These are phyloP conservation scores for Aepyceros melampus DNA, from an alignment of 2,113 vertebrate species.

Conservation along the genomic window DNA sequence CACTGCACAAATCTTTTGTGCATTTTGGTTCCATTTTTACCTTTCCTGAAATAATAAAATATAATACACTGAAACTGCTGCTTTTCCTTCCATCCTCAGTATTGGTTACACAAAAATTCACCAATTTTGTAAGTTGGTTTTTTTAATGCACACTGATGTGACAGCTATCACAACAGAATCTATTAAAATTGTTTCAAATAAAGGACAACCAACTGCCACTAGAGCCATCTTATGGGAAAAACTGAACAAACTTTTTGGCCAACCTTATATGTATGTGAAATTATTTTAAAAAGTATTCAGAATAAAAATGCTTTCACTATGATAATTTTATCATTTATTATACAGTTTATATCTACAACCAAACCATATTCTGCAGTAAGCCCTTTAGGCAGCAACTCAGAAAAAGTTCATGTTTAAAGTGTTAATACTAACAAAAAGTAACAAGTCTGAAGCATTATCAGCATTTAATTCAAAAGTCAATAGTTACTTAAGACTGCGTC, in stretches of 20 bases:
- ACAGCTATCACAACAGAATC: neutral
- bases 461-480: neutral
- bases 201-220: neutral
- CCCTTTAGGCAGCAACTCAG: neutral
- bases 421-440: neutral
- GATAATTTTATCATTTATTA: neutral
- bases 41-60: neutral
- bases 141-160: neutral
- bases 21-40: neutral
- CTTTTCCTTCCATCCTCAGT: neutral
- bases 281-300: neutral
- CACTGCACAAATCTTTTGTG: neutral
- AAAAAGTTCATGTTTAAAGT: neutral
- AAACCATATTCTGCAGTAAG: neutral
- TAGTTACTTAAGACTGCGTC: neutral
- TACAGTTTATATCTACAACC: neutral
- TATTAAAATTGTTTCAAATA: neutral
- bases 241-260: neutral
- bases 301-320: neutral
- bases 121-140: neutral
- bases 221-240: neutral
- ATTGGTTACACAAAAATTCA: neutral
- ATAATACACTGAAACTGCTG: neutral
- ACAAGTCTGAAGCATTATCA: neutral
- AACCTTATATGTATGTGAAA: neutral